Base-by-base conservation (phyloP, 2,888 invertebrate species). In the Ennomos quercinarius region DNA sequence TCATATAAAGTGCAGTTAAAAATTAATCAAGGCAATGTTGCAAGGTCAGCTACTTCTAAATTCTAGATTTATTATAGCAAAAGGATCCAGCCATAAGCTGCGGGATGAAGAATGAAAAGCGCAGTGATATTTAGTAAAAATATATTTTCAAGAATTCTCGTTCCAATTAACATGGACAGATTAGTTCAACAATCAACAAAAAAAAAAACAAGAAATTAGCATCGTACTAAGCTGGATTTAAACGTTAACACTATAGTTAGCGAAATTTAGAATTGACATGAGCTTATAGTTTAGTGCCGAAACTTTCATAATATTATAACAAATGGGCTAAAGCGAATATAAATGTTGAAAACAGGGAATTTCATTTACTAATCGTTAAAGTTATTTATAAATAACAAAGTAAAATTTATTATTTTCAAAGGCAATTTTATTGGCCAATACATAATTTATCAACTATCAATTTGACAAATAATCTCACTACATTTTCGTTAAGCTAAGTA, bases 21-120 rank as follows among this genome's bases (percentile, higher is more conserved):
- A 27, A 27, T 27, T 27, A 27, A 27, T 27, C 6, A 6, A 27
- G 27, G 27, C 27, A 27, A 27, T 63, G 68, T 42, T 17, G 34
- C 40, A 40, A 10, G 8, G 12, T 27, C 27, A 34, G n/a, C 34
- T 47, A 49, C 41, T 6, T 38, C 39, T 48, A 55, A 34, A 43
- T 39, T 43, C 42, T 54, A 45, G 5, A 42, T n/a, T 12, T 68
- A 63, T 67, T 65, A 50, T 53, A 66, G 64, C 56, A 68, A 71
- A 77, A 72, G 73, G 76, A 77, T 79, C 60, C 66, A 76, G 83
- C 83, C 27, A 27, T 70, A 77, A 80, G 78, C 86, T 80, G 84
- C 86, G 67, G 87, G 88, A 75, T 80, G 82, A 81, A 80, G 77
- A 91, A 91, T 91, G 84, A 91, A 92, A 92, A 90, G 89, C 90